These are phyloP conservation scores for Eugnorisma glareosa DNA, from an alignment of 2,888 invertebrate species.

Conservation along the genomic window DNA sequence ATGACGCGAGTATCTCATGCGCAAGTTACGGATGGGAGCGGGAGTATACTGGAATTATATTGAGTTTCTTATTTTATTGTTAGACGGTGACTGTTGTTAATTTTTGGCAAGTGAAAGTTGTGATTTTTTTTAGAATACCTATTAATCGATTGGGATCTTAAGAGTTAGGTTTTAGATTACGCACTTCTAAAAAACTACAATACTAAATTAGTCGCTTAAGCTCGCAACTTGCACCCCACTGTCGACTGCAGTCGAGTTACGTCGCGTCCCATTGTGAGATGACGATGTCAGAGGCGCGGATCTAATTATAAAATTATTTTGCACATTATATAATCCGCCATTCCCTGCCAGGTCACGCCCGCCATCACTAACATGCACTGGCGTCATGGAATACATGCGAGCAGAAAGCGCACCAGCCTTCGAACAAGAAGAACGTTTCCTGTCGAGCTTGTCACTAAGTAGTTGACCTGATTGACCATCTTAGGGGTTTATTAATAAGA, in stretches of 20 bases:
- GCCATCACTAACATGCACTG: background rate
- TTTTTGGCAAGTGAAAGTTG: background rate
- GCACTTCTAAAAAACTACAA: background rate
- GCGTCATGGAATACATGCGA: background rate
- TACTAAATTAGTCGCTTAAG: background rate
- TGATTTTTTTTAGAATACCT: background rate
- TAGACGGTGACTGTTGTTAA: too few relatives aligned
- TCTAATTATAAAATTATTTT: slow-evolving; percentile 82
- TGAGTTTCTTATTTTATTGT: background rate
- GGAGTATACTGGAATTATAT: background rate
- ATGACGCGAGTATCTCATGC: slow-evolving; percentile 60
- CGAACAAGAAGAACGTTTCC: background rate
- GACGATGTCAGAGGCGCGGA: slow-evolving; percentile 70
- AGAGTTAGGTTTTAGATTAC: background rate
- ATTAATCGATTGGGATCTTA: background rate
- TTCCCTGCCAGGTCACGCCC: background rate
- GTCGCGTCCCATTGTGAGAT: slow-evolving; percentile 72
- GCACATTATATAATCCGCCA: slow-evolving; percentile 48
- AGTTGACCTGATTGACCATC: background rate
- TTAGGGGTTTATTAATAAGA: background rate
- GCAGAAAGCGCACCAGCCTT: background rate
- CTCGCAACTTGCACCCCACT: slow-evolving; percentile 43
- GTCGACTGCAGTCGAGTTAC: slow-evolving; percentile 64
- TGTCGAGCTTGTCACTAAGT: background rate
- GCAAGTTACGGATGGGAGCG: slow-evolving; percentile 39